phyloP scores from a whole-genome alignment of 2,888 invertebrate genomes.

The Drosophila nr. perissopoda region DNA sequence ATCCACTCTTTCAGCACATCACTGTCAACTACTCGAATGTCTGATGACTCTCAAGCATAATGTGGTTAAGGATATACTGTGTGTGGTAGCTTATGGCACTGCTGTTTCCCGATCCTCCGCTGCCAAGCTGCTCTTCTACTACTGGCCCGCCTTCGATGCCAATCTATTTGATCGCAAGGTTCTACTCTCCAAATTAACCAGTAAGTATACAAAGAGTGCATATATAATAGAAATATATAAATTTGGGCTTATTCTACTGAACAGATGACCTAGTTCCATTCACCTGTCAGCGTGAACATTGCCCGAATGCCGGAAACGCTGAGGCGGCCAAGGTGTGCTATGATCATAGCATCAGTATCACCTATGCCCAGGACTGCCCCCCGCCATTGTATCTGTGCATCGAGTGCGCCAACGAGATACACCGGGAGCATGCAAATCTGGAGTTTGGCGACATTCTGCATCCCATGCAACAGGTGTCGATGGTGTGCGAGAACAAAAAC shows the following conservation, averaged over 20 bases:
- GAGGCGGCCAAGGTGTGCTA: conserved; percentile 97
- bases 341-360: conserved; percentile 95
- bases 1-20: conserved; percentile 89
- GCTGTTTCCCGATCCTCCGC: conserved; percentile 97
- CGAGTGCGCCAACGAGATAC: conserved; percentile 97
- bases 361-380: conserved; percentile 93
- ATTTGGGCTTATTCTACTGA: background rate
- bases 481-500: conserved; percentile 99
- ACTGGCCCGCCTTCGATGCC: conserved; percentile 99
- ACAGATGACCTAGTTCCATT: conserved; percentile 91
- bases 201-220: conserved; percentile 86
- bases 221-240: background rate
- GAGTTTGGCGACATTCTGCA: conserved; percentile 94
- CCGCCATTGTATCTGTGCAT: conserved; percentile 98
- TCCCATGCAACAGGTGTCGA: conserved; percentile 97
- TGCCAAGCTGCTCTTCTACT: conserved; percentile 98
- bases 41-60: conserved; percentile 97
- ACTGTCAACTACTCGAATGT: conserved; percentile 98
- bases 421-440: conserved; percentile 93
- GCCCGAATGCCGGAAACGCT: conserved; percentile 93
- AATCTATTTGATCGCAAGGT: conserved; percentile 95
- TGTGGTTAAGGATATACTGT: conserved; percentile 96
- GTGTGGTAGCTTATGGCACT: conserved; percentile 98
- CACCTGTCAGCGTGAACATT: conserved; percentile 95
- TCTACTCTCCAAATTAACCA: conserved; percentile 93